Conservation (phyloP, 2,113 vertebrate genomes). For the Microcebus ravelobensis region DNA sequence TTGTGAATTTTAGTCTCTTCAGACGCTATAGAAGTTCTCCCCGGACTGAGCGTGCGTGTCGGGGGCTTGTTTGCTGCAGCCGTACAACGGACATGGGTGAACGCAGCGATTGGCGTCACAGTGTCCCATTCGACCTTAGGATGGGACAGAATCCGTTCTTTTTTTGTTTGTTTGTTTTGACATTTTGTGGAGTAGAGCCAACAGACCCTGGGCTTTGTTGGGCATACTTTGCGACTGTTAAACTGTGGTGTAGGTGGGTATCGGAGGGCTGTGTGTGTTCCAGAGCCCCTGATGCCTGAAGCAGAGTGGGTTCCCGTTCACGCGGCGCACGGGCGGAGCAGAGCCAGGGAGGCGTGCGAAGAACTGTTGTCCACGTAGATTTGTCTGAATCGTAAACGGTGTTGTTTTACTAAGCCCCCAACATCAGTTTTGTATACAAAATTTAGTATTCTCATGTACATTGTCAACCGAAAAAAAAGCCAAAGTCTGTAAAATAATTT, state of each 20-base stretch:
- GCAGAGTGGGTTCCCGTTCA: neutral
- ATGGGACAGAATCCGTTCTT: too few species aligned
- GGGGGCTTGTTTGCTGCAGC: accelerated
- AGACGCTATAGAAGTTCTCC: accelerated
- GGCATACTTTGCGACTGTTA: too few species aligned
- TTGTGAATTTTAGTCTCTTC: neutral
- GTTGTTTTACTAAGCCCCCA: accelerated
- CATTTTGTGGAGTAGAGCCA: neutral
- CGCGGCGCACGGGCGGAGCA: accelerated
- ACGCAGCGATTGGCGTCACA: accelerated
- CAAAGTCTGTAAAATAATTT: too few species aligned
- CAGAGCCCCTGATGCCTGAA: neutral
- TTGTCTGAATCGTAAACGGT: neutral
- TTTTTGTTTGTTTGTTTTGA: neutral
- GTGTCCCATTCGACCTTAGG: accelerated
- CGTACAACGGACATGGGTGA: accelerated
- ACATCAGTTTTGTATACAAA: accelerated
- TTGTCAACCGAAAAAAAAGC: too few species aligned
- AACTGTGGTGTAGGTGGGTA: neutral
- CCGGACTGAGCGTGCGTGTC: accelerated
- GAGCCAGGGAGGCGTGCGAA: accelerated
- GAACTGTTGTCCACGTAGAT: neutral
- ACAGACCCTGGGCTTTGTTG: neutral
- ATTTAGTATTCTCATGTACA: neutral
- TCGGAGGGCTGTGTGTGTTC: neutral